Evolutionary conservation across 2,113 vertebrate species (phyloP).

Genomic region (Ursus arctos): DNA sequence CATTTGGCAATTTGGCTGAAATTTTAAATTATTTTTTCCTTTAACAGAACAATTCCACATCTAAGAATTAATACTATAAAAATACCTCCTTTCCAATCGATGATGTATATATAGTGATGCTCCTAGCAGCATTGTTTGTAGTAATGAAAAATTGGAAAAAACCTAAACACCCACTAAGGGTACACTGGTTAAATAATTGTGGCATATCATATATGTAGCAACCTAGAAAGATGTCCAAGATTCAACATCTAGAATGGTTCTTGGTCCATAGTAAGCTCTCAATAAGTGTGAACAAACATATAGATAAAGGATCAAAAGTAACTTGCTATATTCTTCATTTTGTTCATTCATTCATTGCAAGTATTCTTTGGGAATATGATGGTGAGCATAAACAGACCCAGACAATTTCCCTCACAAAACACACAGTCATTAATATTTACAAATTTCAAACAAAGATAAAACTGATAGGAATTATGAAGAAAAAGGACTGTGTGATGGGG

Average conservation of each 20-base stretch:
- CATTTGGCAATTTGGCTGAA: neutral
- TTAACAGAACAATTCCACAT: neutral
- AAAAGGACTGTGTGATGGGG: neutral
- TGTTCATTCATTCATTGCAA: neutral
- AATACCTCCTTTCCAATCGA: neutral
- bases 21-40: conserved; percentile 28
- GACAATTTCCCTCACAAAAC: neutral
- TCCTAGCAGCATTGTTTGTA: neutral
- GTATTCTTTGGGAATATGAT: neutral
- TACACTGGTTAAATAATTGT: neutral
- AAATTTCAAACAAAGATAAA: conserved; percentile 31
- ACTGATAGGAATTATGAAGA: neutral
- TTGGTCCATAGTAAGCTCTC: neutral
- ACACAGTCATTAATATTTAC: conserved; percentile 13
- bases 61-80: neutral
- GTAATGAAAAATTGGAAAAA: neutral
- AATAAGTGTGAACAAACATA: neutral
- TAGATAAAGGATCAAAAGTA: neutral
- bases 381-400: neutral
- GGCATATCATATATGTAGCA: neutral
- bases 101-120: neutral
- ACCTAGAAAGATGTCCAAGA: neutral
- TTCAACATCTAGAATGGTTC: neutral
- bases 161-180: neutral
- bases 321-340: neutral